Conservation (phyloP, 2,113 vertebrate species). For the Romanogobio albipinnatus region DNA sequence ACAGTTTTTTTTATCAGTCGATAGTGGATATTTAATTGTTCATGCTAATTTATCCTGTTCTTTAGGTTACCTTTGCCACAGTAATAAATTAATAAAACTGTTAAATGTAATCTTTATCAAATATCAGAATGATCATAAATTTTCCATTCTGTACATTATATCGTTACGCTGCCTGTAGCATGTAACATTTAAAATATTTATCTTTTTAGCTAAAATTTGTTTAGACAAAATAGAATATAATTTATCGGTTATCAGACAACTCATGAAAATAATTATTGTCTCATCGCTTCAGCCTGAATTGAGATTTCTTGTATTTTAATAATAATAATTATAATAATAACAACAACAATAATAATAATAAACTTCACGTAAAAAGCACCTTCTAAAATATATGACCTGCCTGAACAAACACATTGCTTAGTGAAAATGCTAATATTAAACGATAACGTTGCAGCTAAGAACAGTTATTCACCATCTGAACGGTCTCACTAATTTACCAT, state of each 20-base stretch:
- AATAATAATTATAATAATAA: background rate
- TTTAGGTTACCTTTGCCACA: background rate
- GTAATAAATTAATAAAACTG: background rate
- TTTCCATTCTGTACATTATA: no score
- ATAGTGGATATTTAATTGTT: no score
- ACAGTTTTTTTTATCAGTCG: no score
- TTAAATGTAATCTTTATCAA: background rate
- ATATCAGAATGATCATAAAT: background rate
- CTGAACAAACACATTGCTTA: background rate
- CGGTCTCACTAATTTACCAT: conserved; percentile 81
- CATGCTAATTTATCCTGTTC: no score
- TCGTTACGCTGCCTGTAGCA: no score
- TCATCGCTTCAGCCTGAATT: background rate
- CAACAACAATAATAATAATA: background rate
- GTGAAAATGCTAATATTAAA: background rate
- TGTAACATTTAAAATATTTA: no score
- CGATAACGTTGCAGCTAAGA: background rate
- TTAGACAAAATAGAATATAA: background rate
- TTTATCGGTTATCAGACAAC: background rate
- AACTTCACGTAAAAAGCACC: background rate
- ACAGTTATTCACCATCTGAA: background rate
- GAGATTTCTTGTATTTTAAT: background rate
- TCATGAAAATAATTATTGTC: background rate
- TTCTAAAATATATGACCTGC: background rate
- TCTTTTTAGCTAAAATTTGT: background rate